A percentile compares a stretch with the other conserved stretches of the same genome.
phyloP scores from a whole-genome alignment of 2,797 vertebrate species.

The Phalloptychus januarius region DNA sequence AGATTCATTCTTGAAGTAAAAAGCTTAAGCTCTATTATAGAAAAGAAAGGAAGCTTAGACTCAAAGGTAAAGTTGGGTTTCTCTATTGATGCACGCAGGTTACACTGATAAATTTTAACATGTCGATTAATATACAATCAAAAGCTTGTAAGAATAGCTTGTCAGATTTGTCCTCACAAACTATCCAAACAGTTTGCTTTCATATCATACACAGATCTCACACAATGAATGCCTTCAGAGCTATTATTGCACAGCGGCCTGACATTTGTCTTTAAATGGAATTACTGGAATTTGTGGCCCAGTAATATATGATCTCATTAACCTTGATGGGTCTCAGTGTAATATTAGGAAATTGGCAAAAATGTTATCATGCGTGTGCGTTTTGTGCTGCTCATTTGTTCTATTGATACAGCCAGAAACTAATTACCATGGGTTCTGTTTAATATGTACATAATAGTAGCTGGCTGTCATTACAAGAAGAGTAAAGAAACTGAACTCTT shows the following conservation, averaged over 20 bases:
- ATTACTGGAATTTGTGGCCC: constrained; percentile 12
- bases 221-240: constrained; percentile 7
- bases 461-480: constrained; percentile 1
- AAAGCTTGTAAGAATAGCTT: not conserved
- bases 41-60: not conserved
- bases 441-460: constrained; percentile 11
- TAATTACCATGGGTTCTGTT: constrained; percentile 3
- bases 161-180: constrained; percentile 32
- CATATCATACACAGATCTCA: constrained; percentile 10
- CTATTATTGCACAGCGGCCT: not conserved
- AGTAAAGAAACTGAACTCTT: not conserved
- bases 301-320: constrained; percentile 21
- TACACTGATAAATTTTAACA: not conserved
- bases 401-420: constrained; percentile 1
- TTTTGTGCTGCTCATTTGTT: constrained; percentile 16
- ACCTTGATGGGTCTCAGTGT: constrained; percentile 1
- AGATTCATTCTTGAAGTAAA: not conserved
- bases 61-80: not conserved
- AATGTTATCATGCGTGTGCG: not conserved
- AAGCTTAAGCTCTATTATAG: not conserved
- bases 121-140: not conserved
- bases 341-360: not conserved
- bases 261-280: constrained; percentile 10
- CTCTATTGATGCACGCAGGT: not conserved
- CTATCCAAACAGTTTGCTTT: constrained; percentile 38